Base-by-base conservation (phyloP, 2,113 vertebrate genomes). In the Triplophysa siluroides region DNA sequence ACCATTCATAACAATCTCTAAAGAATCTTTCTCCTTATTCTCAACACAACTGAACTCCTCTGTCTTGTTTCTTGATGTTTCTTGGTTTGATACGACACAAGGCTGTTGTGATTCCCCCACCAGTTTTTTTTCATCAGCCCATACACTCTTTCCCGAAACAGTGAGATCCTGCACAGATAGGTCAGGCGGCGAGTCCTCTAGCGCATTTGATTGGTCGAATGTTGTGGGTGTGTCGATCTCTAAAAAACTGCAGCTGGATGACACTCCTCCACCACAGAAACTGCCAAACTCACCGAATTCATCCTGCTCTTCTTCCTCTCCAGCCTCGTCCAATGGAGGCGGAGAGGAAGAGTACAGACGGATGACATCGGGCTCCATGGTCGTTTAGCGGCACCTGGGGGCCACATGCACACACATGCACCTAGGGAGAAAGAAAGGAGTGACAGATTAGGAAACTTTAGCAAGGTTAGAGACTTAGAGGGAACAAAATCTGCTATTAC, bases 321-420 rank as follows among this genome's bases (percentile, higher is more conserved):
- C 93, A 83, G 92, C 94, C 68, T 93, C 94, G 78, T 95, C 95
- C 80, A 96, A 87, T 1, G 93, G 94, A 75, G 95, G 95, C 2
- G 95, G 94, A 56, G 95, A 95, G 58, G 95, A 95, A 82, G 96
- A 94, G 79, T 95, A 95, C 89, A 96, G 92, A 85, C 92, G 93
- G 86, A 95, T 93, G 79, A 96, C 89, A 78, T 95, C 93, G 80
- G 96, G 94, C 91, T 99, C 97, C 98, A 99, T 98, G 84, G 86
- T 93, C 90, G 78, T 88, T 85, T 81, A 85, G 88, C 70, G 65
- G 88, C 86, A 88, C 70, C 84, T 84, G 84, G 86, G 64, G 85
- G 87, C 89, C 88, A 90, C 89, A 88, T 93, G 90, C 75, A 92
- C 88, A 23, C 88, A 90, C 89, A 88, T 93, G 62, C 61, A 8